phyloP scores from a whole-genome alignment of 2,113 vertebrate genomes.

The Coptodon bakossiorum region DNA sequence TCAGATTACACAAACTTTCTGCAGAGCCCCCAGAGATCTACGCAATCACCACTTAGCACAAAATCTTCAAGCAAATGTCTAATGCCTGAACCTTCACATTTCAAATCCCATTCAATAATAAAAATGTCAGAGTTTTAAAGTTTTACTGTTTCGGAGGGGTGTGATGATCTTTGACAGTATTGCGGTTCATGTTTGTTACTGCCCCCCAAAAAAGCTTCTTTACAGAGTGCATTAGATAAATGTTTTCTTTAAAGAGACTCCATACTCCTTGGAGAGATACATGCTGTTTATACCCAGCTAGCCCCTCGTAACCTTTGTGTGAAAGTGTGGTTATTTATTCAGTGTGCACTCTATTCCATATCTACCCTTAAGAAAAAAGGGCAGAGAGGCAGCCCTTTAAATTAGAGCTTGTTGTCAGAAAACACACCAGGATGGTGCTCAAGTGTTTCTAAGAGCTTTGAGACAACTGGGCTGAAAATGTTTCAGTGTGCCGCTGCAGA shows the following conservation, averaged over 20 bases:
- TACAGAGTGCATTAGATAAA: conserved; percentile 12
- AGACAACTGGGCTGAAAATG: conserved; percentile 47
- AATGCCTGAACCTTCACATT: not conserved
- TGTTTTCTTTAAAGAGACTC: conserved; percentile 32
- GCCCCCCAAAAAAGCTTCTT: not conserved
- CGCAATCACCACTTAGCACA: not conserved
- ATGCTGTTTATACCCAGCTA: conserved; percentile 30
- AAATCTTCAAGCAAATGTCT: not conserved
- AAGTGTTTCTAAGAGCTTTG: conserved; percentile 52
- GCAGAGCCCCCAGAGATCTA: not conserved
- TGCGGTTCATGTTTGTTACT: not conserved
- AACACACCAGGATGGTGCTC: conserved; percentile 32
- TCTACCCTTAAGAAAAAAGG: conserved; percentile 29
- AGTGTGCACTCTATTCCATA: conserved; percentile 41
- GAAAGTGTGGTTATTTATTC: conserved; percentile 55
- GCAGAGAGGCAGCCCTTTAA: conserved; percentile 38
- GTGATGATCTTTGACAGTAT: not conserved
- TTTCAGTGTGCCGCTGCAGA: conserved; percentile 22
- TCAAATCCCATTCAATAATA: not conserved
- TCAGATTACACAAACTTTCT: conserved; percentile 10
- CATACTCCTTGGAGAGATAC: conserved; percentile 18
- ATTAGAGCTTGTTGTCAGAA: conserved; percentile 50
- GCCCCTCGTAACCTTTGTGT: conserved; percentile 44
- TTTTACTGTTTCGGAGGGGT: not conserved
- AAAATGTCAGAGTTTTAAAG: not conserved